These are phyloP conservation scores for Oryzias dopingdopingensis DNA, from an alignment of 2,797 vertebrate species.

Conservation along the genomic window DNA sequence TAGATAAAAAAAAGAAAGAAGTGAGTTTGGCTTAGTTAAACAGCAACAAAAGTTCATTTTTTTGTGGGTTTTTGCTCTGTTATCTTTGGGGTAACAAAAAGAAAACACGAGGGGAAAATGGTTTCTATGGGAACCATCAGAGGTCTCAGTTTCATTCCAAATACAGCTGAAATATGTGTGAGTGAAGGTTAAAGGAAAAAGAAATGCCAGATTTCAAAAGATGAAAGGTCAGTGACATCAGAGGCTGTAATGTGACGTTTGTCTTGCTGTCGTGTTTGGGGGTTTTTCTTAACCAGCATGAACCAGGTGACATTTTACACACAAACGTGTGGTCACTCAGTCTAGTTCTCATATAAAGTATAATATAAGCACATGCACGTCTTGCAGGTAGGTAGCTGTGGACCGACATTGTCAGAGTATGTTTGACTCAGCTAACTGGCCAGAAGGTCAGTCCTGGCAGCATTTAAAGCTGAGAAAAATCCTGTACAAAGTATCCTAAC, in stretches of 20 bases:
- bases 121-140: background rate
- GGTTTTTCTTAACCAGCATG: slow-evolving; percentile 1
- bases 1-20: too few species aligned
- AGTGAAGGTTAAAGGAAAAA: background rate
- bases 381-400: too few species aligned
- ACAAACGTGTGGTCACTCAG: background rate
- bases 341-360: too few species aligned
- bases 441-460: too few species aligned
- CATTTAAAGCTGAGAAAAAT: background rate
- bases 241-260: background rate
- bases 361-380: too few species aligned
- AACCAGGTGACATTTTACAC: background rate
- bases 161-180: background rate
- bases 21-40: too few species aligned
- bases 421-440: too few species aligned
- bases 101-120: too few species aligned
- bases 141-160: background rate
- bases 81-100: too few species aligned
- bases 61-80: too few species aligned
- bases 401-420: too few species aligned
- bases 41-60: too few species aligned
- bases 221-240: slow-evolving; percentile 1
- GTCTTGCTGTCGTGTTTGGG: background rate
- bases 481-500: background rate
- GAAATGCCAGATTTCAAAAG: slow-evolving; percentile 1